phyloP scores from a whole-genome alignment of 2,797 vertebrate genomes.

The Pangasius larnaudii region DNA sequence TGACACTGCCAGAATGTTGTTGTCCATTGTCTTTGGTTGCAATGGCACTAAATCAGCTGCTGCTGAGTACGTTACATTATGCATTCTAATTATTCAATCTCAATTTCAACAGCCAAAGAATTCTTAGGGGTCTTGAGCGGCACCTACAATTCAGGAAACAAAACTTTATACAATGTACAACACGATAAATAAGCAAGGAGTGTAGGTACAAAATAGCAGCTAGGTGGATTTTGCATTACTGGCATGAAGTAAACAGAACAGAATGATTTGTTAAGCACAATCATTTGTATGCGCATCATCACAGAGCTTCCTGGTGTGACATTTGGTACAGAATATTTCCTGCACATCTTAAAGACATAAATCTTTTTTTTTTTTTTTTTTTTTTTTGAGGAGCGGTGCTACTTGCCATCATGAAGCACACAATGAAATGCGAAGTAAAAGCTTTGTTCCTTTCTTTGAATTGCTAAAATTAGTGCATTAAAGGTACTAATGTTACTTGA shows the following conservation, averaged over 20 bases:
- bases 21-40: not conserved
- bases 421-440: not conserved
- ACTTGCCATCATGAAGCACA: not conserved
- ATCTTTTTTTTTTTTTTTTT: not conserved
- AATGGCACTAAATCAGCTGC: not conserved
- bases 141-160: not conserved
- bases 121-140: not conserved
- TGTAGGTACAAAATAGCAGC: not conserved
- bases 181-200: not conserved
- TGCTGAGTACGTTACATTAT: not conserved
- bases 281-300: not conserved
- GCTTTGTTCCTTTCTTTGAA: not conserved
- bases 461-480: not conserved
- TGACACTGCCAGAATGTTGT: not conserved
- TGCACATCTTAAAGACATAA: not conserved
- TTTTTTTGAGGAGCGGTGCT: not conserved
- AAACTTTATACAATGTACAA: not conserved
- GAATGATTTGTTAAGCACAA: not conserved
- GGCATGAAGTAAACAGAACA: not conserved
- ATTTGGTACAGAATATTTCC: not conserved
- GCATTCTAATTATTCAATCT: not conserved
- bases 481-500: not conserved
- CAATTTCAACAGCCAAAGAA: not conserved
- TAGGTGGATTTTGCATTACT: not conserved
- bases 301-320: constrained; percentile 5